phyloP scores from a whole-genome alignment of 1,140 invertebrate species.

The Euura saliciscinereae region DNA sequence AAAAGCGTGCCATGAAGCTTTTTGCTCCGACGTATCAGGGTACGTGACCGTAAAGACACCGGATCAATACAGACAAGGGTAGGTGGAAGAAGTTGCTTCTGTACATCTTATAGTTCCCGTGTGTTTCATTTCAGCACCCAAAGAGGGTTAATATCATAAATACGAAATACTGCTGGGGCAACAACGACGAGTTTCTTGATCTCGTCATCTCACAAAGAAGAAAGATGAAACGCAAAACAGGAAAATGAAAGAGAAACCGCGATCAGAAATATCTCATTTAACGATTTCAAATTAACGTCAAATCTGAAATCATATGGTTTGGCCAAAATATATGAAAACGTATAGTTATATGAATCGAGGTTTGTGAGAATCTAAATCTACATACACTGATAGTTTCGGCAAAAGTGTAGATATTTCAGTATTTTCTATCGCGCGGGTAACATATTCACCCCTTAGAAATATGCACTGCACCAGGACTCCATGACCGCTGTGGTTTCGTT shows the following conservation, averaged over 20 bases:
- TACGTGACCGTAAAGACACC: not conserved
- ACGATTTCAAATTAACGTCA: too few relatives aligned
- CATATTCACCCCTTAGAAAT: not conserved
- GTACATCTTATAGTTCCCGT: not conserved
- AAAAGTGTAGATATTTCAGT: not conserved
- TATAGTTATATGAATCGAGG: too few relatives aligned
- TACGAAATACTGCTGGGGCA: not conserved
- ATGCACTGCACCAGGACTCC: not conserved
- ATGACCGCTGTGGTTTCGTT: not conserved
- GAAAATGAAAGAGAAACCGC: too few relatives aligned
- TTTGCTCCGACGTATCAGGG: too few relatives aligned
- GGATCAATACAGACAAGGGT: conserved; percentile 1
- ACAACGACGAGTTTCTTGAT: not conserved
- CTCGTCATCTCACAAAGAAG: too few relatives aligned
- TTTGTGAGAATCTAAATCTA: too few relatives aligned
- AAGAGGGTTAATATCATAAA: conserved; percentile 5
- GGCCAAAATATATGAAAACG: too few relatives aligned
- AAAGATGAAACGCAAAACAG: too few relatives aligned
- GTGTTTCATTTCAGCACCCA: not conserved
- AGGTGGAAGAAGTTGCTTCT: not conserved
- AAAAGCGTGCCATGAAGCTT: too few relatives aligned
- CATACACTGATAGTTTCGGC: too few relatives aligned
- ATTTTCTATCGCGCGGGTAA: not conserved
- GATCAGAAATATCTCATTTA: too few relatives aligned
- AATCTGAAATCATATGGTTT: too few relatives aligned